phyloP scores from a whole-genome alignment of 2,888 invertebrate genomes.

The Subacronicta megacephala region DNA sequence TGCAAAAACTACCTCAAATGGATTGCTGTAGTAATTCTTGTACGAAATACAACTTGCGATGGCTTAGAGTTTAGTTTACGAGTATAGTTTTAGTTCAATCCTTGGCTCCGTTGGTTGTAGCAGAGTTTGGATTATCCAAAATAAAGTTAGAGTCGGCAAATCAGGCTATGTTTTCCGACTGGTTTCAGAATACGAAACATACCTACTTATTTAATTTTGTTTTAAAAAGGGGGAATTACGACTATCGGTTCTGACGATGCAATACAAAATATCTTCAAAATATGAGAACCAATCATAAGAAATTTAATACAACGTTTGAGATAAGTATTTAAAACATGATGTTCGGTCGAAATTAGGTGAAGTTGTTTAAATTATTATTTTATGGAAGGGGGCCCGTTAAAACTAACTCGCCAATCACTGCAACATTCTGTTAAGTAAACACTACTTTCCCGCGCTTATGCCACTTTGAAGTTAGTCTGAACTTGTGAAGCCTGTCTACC shows the following conservation, averaged over 20 bases:
- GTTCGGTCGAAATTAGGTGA: too few relatives aligned
- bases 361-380: too few relatives aligned
- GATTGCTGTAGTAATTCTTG: constrained; percentile 54
- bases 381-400: too few relatives aligned
- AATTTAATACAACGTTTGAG: too few relatives aligned
- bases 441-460: constrained; percentile 20
- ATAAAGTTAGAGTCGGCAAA: constrained; percentile 20
- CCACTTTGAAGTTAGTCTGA: constrained; percentile 39
- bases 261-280: too few relatives aligned
- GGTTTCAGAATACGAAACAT: neutral
- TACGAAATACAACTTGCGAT: constrained; percentile 49
- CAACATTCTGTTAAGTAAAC: neutral
- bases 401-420: neutral
- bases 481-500: constrained; percentile 40
- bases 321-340: too few relatives aligned
- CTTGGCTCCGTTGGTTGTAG: constrained; percentile 40
- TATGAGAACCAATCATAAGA: too few relatives aligned
- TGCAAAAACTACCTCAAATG: constrained; percentile 55
- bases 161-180: constrained; percentile 15
- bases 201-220: too few relatives aligned
- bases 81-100: constrained; percentile 45
- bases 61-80: constrained; percentile 49
- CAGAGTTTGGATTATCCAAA: constrained; percentile 31
- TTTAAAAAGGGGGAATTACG: too few relatives aligned
- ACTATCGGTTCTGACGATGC: too few relatives aligned